A percentile compares a stretch with the other conserved stretches of the same genome.
Conservation (phyloP, 2,113 vertebrate species). For the Cavia aperea region DNA sequence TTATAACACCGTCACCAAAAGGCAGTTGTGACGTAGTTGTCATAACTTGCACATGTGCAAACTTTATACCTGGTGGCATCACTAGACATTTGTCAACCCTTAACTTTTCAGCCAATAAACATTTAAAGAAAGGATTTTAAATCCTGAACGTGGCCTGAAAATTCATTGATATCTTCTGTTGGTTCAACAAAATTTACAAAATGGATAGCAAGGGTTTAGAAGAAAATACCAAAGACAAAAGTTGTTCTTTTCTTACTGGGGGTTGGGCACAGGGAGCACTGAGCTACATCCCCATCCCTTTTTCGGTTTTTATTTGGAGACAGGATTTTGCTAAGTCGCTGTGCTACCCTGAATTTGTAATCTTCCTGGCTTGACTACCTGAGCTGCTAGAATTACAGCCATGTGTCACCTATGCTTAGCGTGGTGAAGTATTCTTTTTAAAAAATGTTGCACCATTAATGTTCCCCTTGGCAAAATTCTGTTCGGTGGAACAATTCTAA, state of each 20-base stretch:
- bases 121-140: constrained; percentile 23
- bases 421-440: neutral
- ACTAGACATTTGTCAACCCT: neutral
- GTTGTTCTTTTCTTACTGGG: neutral
- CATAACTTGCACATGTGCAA: neutral
- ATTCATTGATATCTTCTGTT: neutral
- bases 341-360: neutral
- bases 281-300: neutral
- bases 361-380: neutral
- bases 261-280: neutral
- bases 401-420: neutral
- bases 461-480: neutral
- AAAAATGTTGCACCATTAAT: neutral
- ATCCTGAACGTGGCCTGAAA: neutral
- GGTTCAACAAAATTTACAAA: neutral
- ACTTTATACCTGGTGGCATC: neutral
- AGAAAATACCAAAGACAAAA: neutral
- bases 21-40: neutral
- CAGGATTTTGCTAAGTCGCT: neutral
- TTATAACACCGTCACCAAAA: constrained; percentile 11
- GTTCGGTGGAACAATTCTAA: neutral
- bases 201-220: neutral
- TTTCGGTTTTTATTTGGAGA: neutral
- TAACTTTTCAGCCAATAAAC: neutral
- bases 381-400: neutral